These are phyloP conservation scores for Pogonomyrmex californicus DNA, from an alignment of 1,140 invertebrate genomes.

Conservation along the genomic window DNA sequence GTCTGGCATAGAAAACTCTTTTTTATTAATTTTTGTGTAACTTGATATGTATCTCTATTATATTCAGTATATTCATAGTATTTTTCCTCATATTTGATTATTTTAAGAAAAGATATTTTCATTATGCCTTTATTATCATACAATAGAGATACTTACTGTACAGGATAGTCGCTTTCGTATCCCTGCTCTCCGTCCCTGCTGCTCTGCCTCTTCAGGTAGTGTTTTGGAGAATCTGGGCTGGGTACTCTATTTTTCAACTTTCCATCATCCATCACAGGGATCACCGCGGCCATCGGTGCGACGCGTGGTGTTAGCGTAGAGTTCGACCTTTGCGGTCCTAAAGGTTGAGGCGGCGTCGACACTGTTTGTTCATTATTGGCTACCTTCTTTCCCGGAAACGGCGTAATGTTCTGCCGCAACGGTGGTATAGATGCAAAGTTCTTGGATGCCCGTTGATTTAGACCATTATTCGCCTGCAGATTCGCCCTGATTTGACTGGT, in stretches of 20 bases:
- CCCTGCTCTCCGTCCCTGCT: slow-evolving; percentile 82
- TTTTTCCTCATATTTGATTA: neutral
- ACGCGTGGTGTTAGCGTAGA: slow-evolving; percentile 83
- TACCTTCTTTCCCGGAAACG: slow-evolving; percentile 81
- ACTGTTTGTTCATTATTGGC: slow-evolving; percentile 55
- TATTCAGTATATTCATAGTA: neutral
- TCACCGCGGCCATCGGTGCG: slow-evolving; percentile 84
- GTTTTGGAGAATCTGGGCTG: slow-evolving; percentile 84
- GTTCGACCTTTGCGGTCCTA: slow-evolving; percentile 85
- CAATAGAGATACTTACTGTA: slow-evolving; percentile 82
- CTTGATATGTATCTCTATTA: neutral
- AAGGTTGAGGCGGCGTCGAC: slow-evolving; percentile 75
- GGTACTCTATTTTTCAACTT: slow-evolving; percentile 83
- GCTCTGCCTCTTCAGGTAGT: slow-evolving; percentile 83
- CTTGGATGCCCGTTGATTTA: slow-evolving; percentile 79
- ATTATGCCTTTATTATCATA: neutral
- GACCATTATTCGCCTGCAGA: slow-evolving; percentile 81
- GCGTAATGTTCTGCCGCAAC: slow-evolving; percentile 83
- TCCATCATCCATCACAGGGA: slow-evolving; percentile 85
- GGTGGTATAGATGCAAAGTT: slow-evolving; percentile 84
- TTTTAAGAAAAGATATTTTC: neutral
- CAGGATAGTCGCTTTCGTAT: slow-evolving; percentile 85
- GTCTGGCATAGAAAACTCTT: neutral
- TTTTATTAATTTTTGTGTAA: neutral
- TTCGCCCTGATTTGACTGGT: slow-evolving; percentile 85